Conservation (phyloP, 2,797 vertebrate genomes). For the Pseudochirops corinnae region DNA sequence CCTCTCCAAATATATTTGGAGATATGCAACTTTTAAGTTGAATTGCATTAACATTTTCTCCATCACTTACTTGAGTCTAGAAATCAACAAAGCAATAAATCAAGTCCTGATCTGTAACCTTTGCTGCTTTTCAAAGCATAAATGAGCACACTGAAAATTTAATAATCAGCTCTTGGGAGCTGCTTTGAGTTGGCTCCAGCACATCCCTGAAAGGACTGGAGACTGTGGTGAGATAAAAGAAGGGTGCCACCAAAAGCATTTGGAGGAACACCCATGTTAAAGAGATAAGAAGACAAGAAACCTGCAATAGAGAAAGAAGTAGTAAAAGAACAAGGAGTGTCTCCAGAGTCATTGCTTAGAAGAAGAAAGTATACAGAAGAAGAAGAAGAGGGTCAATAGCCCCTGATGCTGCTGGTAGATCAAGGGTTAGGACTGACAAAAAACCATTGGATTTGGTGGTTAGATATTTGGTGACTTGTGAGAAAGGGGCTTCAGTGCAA, state of each 20-base stretch:
- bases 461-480: not conserved
- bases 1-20: not conserved
- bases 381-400: not conserved
- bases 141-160: not conserved
- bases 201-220: not conserved
- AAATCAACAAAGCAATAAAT: not conserved
- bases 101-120: not conserved
- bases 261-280: not conserved
- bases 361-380: not conserved
- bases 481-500: not conserved
- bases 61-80: not conserved
- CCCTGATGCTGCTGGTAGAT: not conserved
- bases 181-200: not conserved
- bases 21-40: not conserved
- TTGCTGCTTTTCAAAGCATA: not conserved
- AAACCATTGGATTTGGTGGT: not conserved
- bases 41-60: not conserved
- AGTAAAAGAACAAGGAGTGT: not conserved
- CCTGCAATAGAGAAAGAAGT: not conserved
- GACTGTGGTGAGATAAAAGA: not conserved
- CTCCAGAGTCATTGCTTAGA: not conserved
- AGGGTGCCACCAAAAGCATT: not conserved
- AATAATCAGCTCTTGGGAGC: not conserved
- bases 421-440: not conserved
- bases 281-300: not conserved